Conservation (phyloP, 2,113 vertebrate genomes). For the Archilochus colubris region DNA sequence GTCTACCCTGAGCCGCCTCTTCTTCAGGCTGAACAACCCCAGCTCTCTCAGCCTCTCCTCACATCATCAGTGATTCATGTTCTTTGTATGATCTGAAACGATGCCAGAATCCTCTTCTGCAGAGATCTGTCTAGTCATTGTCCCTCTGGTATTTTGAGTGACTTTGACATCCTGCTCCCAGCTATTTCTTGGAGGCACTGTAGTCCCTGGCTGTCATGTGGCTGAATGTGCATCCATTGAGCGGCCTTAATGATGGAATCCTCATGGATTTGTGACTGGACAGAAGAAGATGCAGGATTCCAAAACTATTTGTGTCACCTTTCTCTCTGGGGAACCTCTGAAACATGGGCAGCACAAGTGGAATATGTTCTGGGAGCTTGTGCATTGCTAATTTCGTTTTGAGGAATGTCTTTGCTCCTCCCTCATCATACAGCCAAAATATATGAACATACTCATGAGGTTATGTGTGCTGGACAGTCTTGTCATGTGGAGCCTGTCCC, state of each 20-base stretch:
- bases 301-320: not conserved
- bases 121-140: not conserved
- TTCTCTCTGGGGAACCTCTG: not conserved
- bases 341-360: not conserved
- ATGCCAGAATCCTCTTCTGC: not conserved
- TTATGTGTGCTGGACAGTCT: not conserved
- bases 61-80: not conserved
- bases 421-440: not conserved
- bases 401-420: not conserved
- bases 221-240: not conserved
- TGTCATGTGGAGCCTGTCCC: not conserved
- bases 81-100: not conserved
- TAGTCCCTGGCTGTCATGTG: fast-evolving
- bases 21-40: no score
- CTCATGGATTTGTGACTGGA: not conserved
- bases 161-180: not conserved
- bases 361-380: not conserved
- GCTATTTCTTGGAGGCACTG: not conserved
- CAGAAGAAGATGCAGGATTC: not conserved
- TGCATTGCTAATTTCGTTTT: not conserved
- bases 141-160: not conserved
- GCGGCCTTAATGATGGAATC: fast-evolving
- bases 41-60: no score
- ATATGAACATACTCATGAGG: not conserved
- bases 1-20: no score